Base-by-base conservation (phyloP, 2,888 invertebrate species). In the Cataglyphis rosenhaueri region DNA sequence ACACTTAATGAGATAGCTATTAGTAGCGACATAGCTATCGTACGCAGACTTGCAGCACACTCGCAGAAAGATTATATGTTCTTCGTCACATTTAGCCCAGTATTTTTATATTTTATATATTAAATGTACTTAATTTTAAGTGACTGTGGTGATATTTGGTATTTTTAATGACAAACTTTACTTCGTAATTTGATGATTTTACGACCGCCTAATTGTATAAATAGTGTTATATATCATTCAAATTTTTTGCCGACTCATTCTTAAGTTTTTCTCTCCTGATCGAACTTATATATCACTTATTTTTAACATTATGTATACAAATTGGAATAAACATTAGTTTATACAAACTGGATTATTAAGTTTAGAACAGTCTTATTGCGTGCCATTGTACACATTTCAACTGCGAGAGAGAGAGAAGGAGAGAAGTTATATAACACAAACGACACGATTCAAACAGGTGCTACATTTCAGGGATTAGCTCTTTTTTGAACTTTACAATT, bases 101-200 rank as follows among this genome's bases (percentile, higher is more conserved):
- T 94, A 94, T 94, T 94, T 94, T 94, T 93, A 89, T 91, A 92
- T 91, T 91, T 90, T 91, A 91, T 89, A 91, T 85, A 87, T 93
- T 90, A 91, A 92, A 92, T 94, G 93, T 93, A 93, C 94, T 93
- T 93, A 93, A 93, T 92, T 61, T 94, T 93, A 92, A 92, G 91
- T 91, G 86, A 87, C 91, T 90, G 87, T 90, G 92, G 92, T 93
- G 91, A 93, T 92, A 89, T 91, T 91, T 91, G 90, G 89, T 91
- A 91, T 88, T 90, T 90, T 89, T 84, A 86, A 87, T 88, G 88
- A 88, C 87, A 90, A 88, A 87, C 81, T 81, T 68, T 57, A 29
- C 76, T 84, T 87, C 38, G 6, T 73, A 84, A 75, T 68, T 83
- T 21, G 64, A 82, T 87, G 73, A 85, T 84, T 71, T 83, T 88